Evolutionary conservation across 2,113 vertebrate genomes (phyloP).

Genomic region (Pseudorasbora parva): DNA sequence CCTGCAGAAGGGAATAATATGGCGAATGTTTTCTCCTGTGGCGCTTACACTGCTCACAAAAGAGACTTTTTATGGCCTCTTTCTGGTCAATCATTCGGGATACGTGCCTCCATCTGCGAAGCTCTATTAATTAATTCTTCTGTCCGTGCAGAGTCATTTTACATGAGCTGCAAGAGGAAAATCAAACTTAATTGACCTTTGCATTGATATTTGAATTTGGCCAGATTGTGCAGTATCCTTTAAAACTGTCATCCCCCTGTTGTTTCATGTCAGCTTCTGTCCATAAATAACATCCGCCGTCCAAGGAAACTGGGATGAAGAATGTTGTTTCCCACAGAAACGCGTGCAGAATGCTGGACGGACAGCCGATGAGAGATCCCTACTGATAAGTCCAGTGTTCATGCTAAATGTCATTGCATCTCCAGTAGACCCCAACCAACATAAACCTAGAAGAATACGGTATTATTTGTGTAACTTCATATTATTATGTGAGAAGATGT

Average conservation of each 20-base stretch:
- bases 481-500: background rate
- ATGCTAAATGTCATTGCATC: slow-evolving; percentile 14
- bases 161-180: slow-evolving; percentile 50
- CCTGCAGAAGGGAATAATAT: slow-evolving; percentile 28
- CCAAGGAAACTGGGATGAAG: slow-evolving; percentile 32
- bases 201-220: slow-evolving; percentile 71
- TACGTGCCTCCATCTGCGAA: slow-evolving; percentile 59
- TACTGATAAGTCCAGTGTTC: background rate
- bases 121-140: slow-evolving; percentile 68
- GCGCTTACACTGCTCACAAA: slow-evolving; percentile 1
- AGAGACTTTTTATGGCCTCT: slow-evolving; percentile 48
- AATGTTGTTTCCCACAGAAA: background rate
- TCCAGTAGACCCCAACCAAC: background rate
- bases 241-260: slow-evolving; percentile 53
- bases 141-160: slow-evolving; percentile 59
- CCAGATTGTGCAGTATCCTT: slow-evolving; percentile 54
- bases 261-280: slow-evolving; percentile 55
- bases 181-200: slow-evolving; percentile 72
- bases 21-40: background rate
- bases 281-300: slow-evolving; percentile 57
- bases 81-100: slow-evolving; percentile 50
- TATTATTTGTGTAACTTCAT: background rate
- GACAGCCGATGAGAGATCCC: slow-evolving; percentile 4
- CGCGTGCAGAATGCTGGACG: background rate
- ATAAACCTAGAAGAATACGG: background rate